Percentiles rank a stretch among this genome's conserved stretches.
phyloP scores from a whole-genome alignment of 1,140 invertebrate genomes.

The Papilio xuthus region DNA sequence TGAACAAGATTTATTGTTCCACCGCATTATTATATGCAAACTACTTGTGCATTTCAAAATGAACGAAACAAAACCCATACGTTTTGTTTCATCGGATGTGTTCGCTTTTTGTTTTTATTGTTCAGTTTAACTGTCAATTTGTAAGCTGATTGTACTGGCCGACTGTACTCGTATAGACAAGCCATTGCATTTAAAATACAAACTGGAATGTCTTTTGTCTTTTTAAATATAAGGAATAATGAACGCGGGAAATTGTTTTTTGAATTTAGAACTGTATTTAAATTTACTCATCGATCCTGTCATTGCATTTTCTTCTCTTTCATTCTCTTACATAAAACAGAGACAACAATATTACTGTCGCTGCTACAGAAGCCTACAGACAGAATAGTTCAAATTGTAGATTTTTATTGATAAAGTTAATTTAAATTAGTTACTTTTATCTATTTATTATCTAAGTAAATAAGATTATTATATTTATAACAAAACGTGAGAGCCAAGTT shows the following conservation, averaged over 20 bases:
- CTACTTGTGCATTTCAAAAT: conserved; percentile 27
- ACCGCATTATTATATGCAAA: conserved; percentile 36
- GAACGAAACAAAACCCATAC: conserved; percentile 27
- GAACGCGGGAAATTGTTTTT: not conserved
- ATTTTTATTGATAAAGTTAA: too few relatives aligned
- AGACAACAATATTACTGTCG: too few relatives aligned
- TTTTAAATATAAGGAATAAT: conserved; percentile 8
- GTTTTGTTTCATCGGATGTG: conserved; percentile 35
- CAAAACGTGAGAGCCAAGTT: not conserved
- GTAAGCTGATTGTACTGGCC: conserved; percentile 29
- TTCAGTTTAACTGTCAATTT: conserved; percentile 39
- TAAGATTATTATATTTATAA: not conserved
- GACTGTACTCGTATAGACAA: conserved; percentile 7
- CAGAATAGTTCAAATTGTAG: too few relatives aligned
- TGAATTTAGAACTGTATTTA: not conserved
- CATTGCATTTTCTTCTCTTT: too few relatives aligned
- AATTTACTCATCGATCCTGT: too few relatives aligned
- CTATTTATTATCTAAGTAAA: not conserved
- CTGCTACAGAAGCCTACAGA: too few relatives aligned
- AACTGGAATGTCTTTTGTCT: conserved; percentile 1
- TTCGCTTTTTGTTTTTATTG: conserved; percentile 12
- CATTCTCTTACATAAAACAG: too few relatives aligned
- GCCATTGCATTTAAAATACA: not conserved
- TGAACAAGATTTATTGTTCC: conserved; percentile 35
- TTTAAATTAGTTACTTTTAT: not conserved